Percentiles rank a stretch among this genome's conserved stretches.
These are phyloP conservation scores for Antigone vipio DNA, from an alignment of 2,113 vertebrate species.

Conservation along the genomic window DNA sequence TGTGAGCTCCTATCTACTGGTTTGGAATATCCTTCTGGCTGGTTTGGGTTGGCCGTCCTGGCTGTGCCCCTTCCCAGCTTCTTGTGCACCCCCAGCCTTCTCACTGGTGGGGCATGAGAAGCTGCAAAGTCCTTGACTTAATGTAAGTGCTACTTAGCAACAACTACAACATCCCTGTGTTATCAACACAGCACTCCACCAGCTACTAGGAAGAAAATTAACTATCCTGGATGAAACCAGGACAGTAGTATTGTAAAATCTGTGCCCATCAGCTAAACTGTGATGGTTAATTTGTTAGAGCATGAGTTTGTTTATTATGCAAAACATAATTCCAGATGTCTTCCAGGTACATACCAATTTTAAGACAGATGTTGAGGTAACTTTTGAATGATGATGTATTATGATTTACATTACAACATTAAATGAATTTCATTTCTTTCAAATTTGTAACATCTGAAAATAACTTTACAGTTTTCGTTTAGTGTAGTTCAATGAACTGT, in stretches of 20 bases:
- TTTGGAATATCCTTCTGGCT: too few species aligned
- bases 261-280: background rate
- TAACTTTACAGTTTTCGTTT: background rate
- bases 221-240: too few species aligned
- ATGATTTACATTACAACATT: background rate
- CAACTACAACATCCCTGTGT: too few species aligned
- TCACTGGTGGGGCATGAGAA: too few species aligned
- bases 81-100: too few species aligned
- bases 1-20: background rate
- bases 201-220: too few species aligned
- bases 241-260: background rate
- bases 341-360: background rate
- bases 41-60: too few species aligned
- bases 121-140: too few species aligned
- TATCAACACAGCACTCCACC: too few species aligned
- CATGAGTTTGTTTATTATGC: background rate
- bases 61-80: too few species aligned
- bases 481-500: background rate
- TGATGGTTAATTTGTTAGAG: background rate
- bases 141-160: too few species aligned
- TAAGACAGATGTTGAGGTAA: background rate
- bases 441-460: background rate
- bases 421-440: background rate
- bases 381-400: background rate
- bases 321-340: background rate